phyloP scores from a whole-genome alignment of 2,888 invertebrate genomes.

The Netelia inedita region DNA sequence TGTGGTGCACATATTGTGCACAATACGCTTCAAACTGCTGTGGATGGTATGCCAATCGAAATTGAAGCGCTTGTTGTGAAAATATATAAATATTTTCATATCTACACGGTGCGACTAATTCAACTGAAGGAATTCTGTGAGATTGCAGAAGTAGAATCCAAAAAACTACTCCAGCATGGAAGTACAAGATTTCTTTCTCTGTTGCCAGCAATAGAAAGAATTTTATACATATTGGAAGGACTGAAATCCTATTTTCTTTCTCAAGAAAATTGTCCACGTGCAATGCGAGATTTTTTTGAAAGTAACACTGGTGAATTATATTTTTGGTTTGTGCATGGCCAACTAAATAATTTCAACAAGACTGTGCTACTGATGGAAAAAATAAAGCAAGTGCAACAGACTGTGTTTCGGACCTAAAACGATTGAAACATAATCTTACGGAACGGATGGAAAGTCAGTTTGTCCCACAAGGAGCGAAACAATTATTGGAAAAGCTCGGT shows the following conservation, averaged over 20 bases:
- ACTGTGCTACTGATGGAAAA: slow-evolving; percentile 60
- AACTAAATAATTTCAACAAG: slow-evolving; percentile 62
- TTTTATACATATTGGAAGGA: slow-evolving; percentile 74
- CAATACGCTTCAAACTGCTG: slow-evolving; percentile 77
- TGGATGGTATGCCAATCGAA: slow-evolving; percentile 78
- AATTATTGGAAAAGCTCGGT: too few relatives aligned
- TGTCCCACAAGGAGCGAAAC: too few relatives aligned
- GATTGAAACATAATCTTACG: too few relatives aligned
- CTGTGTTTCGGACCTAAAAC: too few relatives aligned
- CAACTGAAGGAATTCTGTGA: slow-evolving; percentile 79
- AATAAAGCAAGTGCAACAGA: slow-evolving; percentile 20
- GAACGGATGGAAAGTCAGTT: too few relatives aligned
- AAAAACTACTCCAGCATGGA: slow-evolving; percentile 72
- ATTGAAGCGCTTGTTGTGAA: slow-evolving; percentile 77
- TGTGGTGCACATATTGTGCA: slow-evolving; percentile 80
- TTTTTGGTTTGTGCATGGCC: slow-evolving; percentile 65
- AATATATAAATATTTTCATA: slow-evolving; percentile 79
- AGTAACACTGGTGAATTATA: slow-evolving; percentile 65
- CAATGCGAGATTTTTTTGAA: slow-evolving; percentile 71
- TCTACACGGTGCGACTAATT: slow-evolving; percentile 78
- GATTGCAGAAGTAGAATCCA: slow-evolving; percentile 74
- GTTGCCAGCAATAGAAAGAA: slow-evolving; percentile 75
- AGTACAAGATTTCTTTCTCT: slow-evolving; percentile 75
- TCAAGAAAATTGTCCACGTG: slow-evolving; percentile 72
- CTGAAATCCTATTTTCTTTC: slow-evolving; percentile 75